phyloP scores from a whole-genome alignment of 2,797 vertebrate species.

The Chaenodraco wilsoni region DNA sequence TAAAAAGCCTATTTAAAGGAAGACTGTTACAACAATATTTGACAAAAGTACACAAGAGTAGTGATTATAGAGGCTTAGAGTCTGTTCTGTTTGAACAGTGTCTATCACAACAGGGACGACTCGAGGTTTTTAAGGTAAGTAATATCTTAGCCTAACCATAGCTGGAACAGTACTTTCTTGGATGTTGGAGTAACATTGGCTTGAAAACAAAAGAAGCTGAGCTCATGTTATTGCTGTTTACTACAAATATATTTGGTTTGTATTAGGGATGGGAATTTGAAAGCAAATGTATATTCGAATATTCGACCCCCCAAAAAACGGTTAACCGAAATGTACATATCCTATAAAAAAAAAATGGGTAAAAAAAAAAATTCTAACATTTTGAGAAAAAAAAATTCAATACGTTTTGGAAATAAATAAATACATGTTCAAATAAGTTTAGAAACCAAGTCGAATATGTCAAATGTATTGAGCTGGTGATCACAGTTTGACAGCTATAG shows the following conservation, averaged over 20 bases:
- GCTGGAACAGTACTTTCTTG: conserved; percentile 41
- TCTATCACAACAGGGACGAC: conserved; percentile 75
- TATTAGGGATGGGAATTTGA: too few species aligned
- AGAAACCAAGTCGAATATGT: too few species aligned
- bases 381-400: too few species aligned
- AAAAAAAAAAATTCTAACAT: too few species aligned
- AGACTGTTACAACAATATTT: conserved; percentile 52
- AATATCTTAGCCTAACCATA: conserved; percentile 66
- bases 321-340: too few species aligned
- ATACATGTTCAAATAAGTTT: too few species aligned
- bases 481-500: too few species aligned
- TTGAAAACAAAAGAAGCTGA: conserved; percentile 8
- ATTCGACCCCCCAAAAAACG: too few species aligned
- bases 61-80: conserved; percentile 43
- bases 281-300: too few species aligned
- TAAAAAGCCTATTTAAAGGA: conserved; percentile 40
- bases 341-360: too few species aligned
- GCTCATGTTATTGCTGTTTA: not conserved
- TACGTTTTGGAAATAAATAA: too few species aligned
- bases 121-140: conserved; percentile 66
- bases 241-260: not conserved
- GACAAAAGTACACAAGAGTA: conserved; percentile 44
- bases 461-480: too few species aligned
- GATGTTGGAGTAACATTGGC: not conserved
- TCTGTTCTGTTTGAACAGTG: conserved; percentile 50